Percentiles rank a stretch among this genome's conserved stretches.
Evolutionary conservation across 2,888 invertebrate species (phyloP).

Genomic region (Therioaphis trifolii): DNA sequence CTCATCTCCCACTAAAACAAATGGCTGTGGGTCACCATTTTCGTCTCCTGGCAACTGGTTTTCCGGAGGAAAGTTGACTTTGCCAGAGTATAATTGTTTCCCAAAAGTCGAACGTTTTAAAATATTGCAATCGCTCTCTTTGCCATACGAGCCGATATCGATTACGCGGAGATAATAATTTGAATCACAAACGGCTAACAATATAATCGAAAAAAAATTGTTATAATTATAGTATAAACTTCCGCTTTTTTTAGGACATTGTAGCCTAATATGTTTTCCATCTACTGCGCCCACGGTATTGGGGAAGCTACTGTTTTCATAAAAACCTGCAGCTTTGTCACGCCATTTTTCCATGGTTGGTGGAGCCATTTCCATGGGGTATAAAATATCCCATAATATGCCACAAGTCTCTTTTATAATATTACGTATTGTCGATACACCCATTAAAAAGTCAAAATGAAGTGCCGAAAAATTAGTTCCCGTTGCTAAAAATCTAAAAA

Average conservation of each 20-base stretch:
- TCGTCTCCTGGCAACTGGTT: constrained; percentile 65
- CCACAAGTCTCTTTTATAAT: constrained; percentile 22
- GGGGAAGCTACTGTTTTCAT: constrained; percentile 2
- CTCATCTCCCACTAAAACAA: constrained; percentile 67
- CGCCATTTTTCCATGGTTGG: constrained; percentile 23
- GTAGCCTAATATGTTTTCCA: constrained; percentile 13
- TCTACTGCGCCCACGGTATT: constrained; percentile 12
- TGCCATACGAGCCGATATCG: constrained; percentile 67
- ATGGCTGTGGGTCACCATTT: constrained; percentile 65
- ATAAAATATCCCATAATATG: constrained; percentile 8
- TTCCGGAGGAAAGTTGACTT: constrained; percentile 65
- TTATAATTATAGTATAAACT: constrained; percentile 21
- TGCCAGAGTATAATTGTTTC: constrained; percentile 62
- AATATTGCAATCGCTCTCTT: constrained; percentile 67
- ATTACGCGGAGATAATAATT: constrained; percentile 64
- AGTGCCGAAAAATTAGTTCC: constrained; percentile 64
- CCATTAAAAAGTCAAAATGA: not conserved
- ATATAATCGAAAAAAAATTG: constrained; percentile 21
- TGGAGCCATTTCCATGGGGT: not conserved
- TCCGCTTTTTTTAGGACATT: not conserved
- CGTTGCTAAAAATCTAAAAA: constrained; percentile 67
- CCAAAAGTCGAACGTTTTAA: constrained; percentile 64
- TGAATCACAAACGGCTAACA: constrained; percentile 61
- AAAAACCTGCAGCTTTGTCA: constrained; percentile 1
- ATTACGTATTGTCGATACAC: constrained; percentile 48